Base-by-base conservation (phyloP, 2,888 invertebrate species). In the Nomada flava region DNA sequence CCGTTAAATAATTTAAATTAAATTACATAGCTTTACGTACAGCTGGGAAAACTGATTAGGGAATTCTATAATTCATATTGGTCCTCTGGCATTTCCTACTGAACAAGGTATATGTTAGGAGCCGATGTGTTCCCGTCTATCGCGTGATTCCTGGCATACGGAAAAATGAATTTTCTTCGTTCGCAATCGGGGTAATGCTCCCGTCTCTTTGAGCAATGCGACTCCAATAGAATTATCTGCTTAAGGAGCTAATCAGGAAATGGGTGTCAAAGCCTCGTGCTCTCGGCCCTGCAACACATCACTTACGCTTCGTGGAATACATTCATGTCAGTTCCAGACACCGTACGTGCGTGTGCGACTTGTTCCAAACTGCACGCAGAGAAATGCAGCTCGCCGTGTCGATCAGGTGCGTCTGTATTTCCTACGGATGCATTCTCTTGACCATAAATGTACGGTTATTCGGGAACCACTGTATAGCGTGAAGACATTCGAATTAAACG, bases 261-360 rank as follows among this genome's bases (percentile, higher is more conserved):
- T 83, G 82, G 83, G 81, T 85, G 82, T 82, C 87, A 86, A 86
- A 84, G 85, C 86, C 76, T 84, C 79, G 83, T 76, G 76, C 57
- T 57, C 70, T 29, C 74, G 83, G 79, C 79, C 82, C 86, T 86
- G 82, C 79, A 75, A 74, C 82, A 72, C 80, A 79, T 85, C 86
- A 79, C 78, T 90, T 80, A 86, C 88, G 85, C 80, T 86, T 78
- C 82, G 82, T 69, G 76, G 65, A 79, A 86, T 88, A 85, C 88
- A 88, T 90, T 90, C 86, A 89, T 76, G 86, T 90, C 89, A 90
- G 86, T 88, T 76, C 80, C 86, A 88, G 78, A 71, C 87, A 67
- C 76, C 79, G 62, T 70, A 62, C 69, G 77, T 68, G 76, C 79
- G 84, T 82, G 76, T 26, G 64, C 63, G 71, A 79, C 53, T 73